These are phyloP conservation scores for Steinernema scapterisci DNA, from an alignment of 2,888 invertebrate species.

Conservation along the genomic window DNA sequence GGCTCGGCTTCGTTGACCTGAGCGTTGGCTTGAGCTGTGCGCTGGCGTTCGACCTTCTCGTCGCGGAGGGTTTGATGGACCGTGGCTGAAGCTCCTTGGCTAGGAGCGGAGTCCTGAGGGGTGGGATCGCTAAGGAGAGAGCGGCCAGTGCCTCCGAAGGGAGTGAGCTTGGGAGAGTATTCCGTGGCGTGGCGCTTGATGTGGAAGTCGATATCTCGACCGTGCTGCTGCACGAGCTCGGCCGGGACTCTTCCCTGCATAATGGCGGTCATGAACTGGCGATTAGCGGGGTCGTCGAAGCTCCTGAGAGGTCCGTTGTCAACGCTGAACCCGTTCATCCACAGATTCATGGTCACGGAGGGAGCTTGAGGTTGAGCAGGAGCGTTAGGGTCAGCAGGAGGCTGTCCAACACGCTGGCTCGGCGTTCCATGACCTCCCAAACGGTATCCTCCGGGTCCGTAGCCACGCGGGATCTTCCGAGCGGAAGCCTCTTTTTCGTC, in stretches of 20 bases:
- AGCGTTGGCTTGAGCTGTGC: slow-evolving; percentile 42
- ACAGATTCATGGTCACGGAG: slow-evolving; percentile 79
- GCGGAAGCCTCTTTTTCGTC: too few relatives aligned
- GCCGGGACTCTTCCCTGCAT: slow-evolving; percentile 63
- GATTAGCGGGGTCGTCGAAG: slow-evolving; percentile 83
- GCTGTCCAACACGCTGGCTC: too few relatives aligned
- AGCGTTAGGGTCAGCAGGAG: too few relatives aligned
- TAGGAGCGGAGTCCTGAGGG: too few relatives aligned
- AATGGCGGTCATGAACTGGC: slow-evolving; percentile 84
- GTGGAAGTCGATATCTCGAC: slow-evolving; percentile 66
- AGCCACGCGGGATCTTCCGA: too few relatives aligned
- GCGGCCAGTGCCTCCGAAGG: slow-evolving; percentile 57
- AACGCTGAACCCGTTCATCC: slow-evolving; percentile 92
- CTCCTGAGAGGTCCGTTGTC: slow-evolving; percentile 84
- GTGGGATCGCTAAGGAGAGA: slow-evolving; percentile 39
- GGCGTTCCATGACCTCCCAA: too few relatives aligned
- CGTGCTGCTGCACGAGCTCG: slow-evolving; percentile 68
- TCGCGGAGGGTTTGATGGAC: too few relatives aligned
- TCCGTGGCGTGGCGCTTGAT: slow-evolving; percentile 45
- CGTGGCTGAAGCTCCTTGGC: too few relatives aligned
- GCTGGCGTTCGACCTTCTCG: too few relatives aligned
- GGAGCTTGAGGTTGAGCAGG: too few relatives aligned
- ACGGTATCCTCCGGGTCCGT: too few relatives aligned
- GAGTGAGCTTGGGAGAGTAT: slow-evolving; percentile 51
- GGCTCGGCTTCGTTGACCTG: slow-evolving; percentile 38